Percentiles rank a stretch among this genome's conserved stretches.
These are phyloP conservation scores for Drosophila nigrodunni DNA, from an alignment of 1,140 invertebrate species.

Conservation along the genomic window DNA sequence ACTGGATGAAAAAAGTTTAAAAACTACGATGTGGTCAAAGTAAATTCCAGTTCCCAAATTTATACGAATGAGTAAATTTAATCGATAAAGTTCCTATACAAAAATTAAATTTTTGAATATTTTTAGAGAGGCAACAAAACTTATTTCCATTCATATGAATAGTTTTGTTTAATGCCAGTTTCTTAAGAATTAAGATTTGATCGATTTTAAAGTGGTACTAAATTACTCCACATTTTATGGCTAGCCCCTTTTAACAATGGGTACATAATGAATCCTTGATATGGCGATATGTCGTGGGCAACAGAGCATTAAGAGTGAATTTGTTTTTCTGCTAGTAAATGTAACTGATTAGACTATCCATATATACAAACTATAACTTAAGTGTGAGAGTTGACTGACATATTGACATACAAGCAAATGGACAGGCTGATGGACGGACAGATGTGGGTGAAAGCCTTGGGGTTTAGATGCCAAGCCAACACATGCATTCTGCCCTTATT, in stretches of 20 bases:
- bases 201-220: no score
- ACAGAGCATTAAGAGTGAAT: conserved; percentile 60
- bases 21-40: no score
- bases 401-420: conserved; percentile 58
- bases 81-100: no score
- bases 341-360: conserved; percentile 47
- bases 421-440: conserved; percentile 11
- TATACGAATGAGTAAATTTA: no score
- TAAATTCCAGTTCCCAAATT: no score
- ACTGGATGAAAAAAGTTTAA: no score
- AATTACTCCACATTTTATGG: no score
- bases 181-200: no score
- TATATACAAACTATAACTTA: conserved; percentile 16
- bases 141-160: no score
- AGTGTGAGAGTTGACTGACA: conserved; percentile 50
- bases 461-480: conserved; percentile 43
- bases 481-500: conserved; percentile 45
- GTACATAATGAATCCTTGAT: conserved; percentile 37
- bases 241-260: neutral
- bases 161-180: no score
- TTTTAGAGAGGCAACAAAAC: no score
- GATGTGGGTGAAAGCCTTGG: conserved; percentile 14
- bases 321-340: conserved; percentile 42
- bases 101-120: no score
- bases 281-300: neutral